A percentile compares a stretch with the other conserved stretches of the same genome.
phyloP scores from a whole-genome alignment of 1,140 invertebrate genomes.

The Pogonognathellus flavescens region DNA sequence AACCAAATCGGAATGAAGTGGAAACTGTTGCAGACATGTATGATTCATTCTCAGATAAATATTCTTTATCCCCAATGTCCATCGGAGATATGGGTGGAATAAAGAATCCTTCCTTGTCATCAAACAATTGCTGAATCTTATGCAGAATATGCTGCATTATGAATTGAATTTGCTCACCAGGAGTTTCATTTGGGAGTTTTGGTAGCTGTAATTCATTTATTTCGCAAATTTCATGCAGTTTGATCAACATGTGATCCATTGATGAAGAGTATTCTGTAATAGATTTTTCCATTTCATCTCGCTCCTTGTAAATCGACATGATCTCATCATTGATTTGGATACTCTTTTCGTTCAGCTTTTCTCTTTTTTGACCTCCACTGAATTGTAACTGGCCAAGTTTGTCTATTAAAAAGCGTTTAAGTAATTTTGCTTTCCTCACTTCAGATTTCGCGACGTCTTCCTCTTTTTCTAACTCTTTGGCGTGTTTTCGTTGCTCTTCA shows the following conservation, averaged over 20 bases:
- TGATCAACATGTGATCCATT: constrained; percentile 61
- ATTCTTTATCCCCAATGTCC: background rate
- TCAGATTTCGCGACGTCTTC: constrained; percentile 59
- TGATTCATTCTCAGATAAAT: constrained; percentile 32
- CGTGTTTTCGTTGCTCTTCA: constrained; percentile 61
- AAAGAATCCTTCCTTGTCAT: constrained; percentile 45
- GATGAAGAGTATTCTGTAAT: constrained; percentile 52
- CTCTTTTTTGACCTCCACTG: constrained; percentile 62
- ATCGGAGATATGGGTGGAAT: constrained; percentile 3
- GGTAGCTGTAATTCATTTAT: constrained; percentile 8
- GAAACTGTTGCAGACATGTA: background rate
- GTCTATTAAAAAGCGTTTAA: constrained; percentile 62
- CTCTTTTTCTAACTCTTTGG: constrained; percentile 54
- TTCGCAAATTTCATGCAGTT: constrained; percentile 63
- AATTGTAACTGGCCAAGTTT: constrained; percentile 64
- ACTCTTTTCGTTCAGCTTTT: constrained; percentile 59
- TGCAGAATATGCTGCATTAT: constrained; percentile 52
- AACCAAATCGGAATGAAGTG: background rate
- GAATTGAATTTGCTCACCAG: constrained; percentile 52
- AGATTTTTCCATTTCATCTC: constrained; percentile 53
- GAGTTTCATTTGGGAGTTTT: background rate
- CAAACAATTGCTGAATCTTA: constrained; percentile 57
- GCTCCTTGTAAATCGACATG: constrained; percentile 8
- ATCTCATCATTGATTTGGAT: constrained; percentile 58
- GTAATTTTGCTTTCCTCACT: constrained; percentile 63